Evolutionary conservation across 2,113 vertebrate genomes (phyloP).

Genomic region (Phasianus colchicus): DNA sequence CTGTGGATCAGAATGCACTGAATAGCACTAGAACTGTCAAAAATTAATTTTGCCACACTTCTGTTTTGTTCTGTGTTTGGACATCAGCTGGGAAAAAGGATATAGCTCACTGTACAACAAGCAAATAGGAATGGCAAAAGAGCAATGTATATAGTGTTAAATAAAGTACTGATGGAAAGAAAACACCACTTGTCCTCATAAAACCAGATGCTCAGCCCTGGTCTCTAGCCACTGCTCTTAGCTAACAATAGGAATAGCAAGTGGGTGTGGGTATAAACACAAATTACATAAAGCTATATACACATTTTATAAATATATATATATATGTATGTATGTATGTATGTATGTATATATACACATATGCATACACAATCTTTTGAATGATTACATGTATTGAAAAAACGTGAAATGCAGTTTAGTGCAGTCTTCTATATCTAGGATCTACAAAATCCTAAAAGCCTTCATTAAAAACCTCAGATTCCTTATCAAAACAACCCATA

Average conservation of each 20-base stretch:
- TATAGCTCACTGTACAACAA: background rate
- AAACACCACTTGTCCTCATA: background rate
- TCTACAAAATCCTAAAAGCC: background rate
- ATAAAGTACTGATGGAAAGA: background rate
- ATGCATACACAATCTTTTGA: background rate
- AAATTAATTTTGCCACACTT: background rate
- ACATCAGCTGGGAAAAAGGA: background rate
- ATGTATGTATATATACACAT: background rate
- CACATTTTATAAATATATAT: background rate
- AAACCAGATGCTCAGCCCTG: background rate
- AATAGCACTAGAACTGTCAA: background rate
- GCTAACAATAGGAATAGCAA: background rate
- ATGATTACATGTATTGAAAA: background rate
- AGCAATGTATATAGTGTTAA: background rate
- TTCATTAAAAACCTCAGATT: background rate
- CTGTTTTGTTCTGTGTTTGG: background rate
- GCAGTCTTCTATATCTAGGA: background rate
- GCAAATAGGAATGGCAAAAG: too few species aligned
- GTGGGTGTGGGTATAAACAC: background rate
- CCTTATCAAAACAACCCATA: background rate
- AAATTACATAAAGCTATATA: background rate
- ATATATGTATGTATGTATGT: background rate
- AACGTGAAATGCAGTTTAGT: background rate
- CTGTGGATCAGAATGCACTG: background rate
- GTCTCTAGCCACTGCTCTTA: background rate